Base-by-base conservation (phyloP, 2,888 invertebrate genomes). In the Xestia c-nigrum region DNA sequence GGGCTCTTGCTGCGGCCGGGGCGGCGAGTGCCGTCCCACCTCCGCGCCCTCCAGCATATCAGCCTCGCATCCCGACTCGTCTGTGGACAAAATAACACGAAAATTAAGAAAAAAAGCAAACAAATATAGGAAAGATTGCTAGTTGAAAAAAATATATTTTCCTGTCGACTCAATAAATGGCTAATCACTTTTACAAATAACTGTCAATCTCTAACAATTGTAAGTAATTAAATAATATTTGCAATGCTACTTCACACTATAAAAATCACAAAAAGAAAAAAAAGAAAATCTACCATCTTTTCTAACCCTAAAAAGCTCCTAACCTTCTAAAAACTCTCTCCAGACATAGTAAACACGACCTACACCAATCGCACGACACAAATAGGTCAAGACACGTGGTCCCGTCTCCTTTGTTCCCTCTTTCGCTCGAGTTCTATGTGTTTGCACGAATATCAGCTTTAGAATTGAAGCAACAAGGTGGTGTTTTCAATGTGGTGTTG, bases 61-160 rank as follows among this genome's bases (percentile, higher is more conserved):
- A 98, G 97, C 98, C 98, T 98, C 98, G 98, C 98, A 98, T 98
- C 98, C 98, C 97, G 98, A 98, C 96, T 98, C 98, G 97, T 98
- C 98, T 98, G 97, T 24, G 93, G 95, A 87, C 84, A 89, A 88
- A 69, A 61, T 2, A 40, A 50, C 0, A 38, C 2, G 21, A n/a
- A 70, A 68, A 79, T 50, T 63, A 57, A 31, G 52, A 24, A 16
- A 6, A 9, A 40, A 40, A 9, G 12, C 10, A 3, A 9, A 43
- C 5, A 40, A 19, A 24, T 43, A 7, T 40, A 40, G 0, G 3
- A 1, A n/a, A 38, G 3, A 38, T 14, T 6, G 10, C 4, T 21
- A 38, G 1, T 24, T 1, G 5, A n/a, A 57, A 57, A 57, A 19
- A 19, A 3, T 50, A 5, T n/a, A n/a, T 24, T 57, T 57, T 57